phyloP scores from a whole-genome alignment of 1,140 invertebrate species.

The Ostrea edulis region DNA sequence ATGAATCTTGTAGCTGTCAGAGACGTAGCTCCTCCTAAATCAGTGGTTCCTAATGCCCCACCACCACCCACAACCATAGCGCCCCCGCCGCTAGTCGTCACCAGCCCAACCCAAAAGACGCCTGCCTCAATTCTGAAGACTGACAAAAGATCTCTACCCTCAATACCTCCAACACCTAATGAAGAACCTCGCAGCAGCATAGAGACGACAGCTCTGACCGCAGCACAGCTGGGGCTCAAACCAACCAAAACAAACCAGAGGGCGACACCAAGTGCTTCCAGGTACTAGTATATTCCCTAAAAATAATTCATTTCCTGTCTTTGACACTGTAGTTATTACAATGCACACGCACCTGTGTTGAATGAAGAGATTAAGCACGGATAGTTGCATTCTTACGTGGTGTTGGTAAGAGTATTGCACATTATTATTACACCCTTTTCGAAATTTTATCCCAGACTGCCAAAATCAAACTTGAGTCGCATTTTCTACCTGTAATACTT shows the following conservation, averaged over 20 bases:
- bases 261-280: background rate
- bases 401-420: no score
- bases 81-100: background rate
- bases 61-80: background rate
- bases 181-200: background rate
- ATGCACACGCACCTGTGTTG: no score
- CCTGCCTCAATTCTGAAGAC: conserved; percentile 4
- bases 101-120: background rate
- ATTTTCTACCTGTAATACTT: no score
- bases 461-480: no score
- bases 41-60: background rate
- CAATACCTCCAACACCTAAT: background rate
- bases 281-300: background rate
- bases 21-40: background rate
- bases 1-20: background rate
- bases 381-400: no score
- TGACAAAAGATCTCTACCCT: background rate
- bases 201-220: background rate
- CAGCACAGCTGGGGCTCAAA: background rate
- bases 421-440: no score
- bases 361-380: no score
- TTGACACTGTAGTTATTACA: no score
- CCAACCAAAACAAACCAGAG: background rate
- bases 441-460: no score
- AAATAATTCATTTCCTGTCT: background rate